Percentiles rank a stretch among this genome's conserved stretches.
Conservation (phyloP, 2,113 vertebrate species). For the Cnemophilus loriae region DNA sequence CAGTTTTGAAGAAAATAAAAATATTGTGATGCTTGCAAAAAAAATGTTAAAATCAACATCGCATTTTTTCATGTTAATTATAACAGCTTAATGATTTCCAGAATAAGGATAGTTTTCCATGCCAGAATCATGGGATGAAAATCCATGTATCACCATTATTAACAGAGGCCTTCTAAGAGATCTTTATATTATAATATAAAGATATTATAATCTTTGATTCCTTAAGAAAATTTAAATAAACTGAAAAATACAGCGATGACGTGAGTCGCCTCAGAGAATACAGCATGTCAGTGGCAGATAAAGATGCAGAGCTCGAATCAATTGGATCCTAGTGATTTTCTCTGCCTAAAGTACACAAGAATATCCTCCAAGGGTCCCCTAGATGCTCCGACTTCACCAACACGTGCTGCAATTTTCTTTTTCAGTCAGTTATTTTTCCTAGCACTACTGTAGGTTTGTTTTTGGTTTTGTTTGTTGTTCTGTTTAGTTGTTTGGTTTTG, state of each 20-base stretch:
- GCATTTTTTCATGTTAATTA: background rate
- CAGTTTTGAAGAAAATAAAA: background rate
- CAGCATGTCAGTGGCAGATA: background rate
- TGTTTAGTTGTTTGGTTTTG: background rate
- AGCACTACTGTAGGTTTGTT: rapidly evolving
- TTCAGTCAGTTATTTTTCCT: background rate
- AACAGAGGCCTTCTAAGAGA: background rate
- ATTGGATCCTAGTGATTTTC: rapidly evolving
- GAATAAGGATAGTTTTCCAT: background rate
- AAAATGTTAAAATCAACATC: background rate
- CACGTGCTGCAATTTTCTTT: background rate
- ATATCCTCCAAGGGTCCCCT: background rate
- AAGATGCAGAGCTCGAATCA: background rate
- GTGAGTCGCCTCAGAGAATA: background rate
- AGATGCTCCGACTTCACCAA: background rate
- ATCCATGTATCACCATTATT: background rate
- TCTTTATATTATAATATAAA: background rate
- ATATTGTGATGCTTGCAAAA: background rate
- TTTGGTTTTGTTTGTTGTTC: background rate
- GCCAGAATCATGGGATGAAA: background rate
- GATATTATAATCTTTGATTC: background rate
- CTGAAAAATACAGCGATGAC: background rate
- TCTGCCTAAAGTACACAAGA: rapidly evolving
- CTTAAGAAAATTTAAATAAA: background rate
- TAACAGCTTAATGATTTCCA: background rate